Percentiles rank a stretch among this genome's conserved stretches.
Conservation (phyloP, 2,113 vertebrate species). For the Recurvirostra avosetta region DNA sequence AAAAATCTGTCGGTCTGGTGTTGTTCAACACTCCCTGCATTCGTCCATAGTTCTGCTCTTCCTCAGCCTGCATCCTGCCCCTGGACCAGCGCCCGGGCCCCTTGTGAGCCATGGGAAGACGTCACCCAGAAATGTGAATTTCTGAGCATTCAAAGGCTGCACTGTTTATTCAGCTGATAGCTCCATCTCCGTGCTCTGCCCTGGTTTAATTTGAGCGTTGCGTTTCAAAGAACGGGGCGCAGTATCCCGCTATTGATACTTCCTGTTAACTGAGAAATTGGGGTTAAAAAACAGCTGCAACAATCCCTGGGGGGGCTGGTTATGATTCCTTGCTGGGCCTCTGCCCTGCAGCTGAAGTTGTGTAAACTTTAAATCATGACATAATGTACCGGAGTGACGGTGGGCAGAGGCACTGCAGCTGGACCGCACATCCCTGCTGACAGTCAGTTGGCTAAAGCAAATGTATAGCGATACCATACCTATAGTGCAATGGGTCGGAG, state of each 20-base stretch:
- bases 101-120: slow-evolving; percentile 40
- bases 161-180: slow-evolving; percentile 34
- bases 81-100: neutral
- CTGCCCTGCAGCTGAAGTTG: slow-evolving; percentile 26
- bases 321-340: neutral
- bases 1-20: neutral
- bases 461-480: neutral
- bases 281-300: neutral
- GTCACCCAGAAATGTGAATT: slow-evolving; percentile 50
- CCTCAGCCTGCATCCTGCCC: neutral
- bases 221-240: neutral
- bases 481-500: fast-evolving
- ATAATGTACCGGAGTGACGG: neutral
- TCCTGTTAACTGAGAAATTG: neutral
- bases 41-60: neutral
- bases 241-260: neutral
- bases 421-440: neutral
- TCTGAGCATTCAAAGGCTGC: slow-evolving; percentile 47
- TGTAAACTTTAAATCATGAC: slow-evolving; percentile 33
- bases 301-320: neutral
- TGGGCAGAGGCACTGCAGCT: neutral
- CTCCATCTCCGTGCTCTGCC: neutral
- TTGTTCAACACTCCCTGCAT: neutral
- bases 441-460: neutral
- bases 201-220: neutral